Percentiles rank a stretch among this genome's conserved stretches.
These are phyloP conservation scores for Acanthococcus lagerstroemiae DNA, from an alignment of 2,888 invertebrate genomes.

Conservation along the genomic window DNA sequence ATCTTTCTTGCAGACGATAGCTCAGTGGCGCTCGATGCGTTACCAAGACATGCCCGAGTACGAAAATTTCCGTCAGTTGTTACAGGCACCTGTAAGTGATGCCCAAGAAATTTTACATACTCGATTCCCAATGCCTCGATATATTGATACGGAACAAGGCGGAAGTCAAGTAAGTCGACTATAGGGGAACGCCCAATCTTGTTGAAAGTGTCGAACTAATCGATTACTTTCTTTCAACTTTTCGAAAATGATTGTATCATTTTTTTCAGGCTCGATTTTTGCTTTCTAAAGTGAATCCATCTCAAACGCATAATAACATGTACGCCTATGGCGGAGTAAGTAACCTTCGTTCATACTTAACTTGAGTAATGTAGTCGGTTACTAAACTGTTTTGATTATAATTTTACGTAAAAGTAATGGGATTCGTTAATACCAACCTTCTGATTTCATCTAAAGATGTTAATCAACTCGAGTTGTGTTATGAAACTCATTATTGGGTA, in stretches of 20 bases:
- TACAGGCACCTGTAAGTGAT: constrained; percentile 93
- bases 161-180: constrained; percentile 67
- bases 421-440: too few relatives aligned
- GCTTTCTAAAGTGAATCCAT: constrained; percentile 98
- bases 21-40: constrained; percentile 88
- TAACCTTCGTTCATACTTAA: too few relatives aligned
- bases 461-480: too few relatives aligned
- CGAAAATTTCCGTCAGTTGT: constrained; percentile 89
- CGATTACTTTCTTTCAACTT: background rate
- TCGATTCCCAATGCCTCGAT: constrained; percentile 96
- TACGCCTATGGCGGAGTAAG: constrained; percentile 87
- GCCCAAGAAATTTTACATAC: constrained; percentile 93
- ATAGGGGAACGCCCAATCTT: background rate
- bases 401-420: too few relatives aligned
- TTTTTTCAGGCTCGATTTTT: constrained; percentile 79
- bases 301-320: constrained; percentile 99
- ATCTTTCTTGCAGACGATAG: constrained; percentile 73
- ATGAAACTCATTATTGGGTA: too few relatives aligned
- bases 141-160: constrained; percentile 98
- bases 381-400: too few relatives aligned
- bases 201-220: too few relatives aligned
- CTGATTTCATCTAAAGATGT: too few relatives aligned
- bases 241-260: constrained; percentile 25
- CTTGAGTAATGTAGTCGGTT: too few relatives aligned
- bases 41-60: constrained; percentile 97